Base-by-base conservation (phyloP, 2,888 invertebrate genomes). In the Aspidiotus destructor region DNA sequence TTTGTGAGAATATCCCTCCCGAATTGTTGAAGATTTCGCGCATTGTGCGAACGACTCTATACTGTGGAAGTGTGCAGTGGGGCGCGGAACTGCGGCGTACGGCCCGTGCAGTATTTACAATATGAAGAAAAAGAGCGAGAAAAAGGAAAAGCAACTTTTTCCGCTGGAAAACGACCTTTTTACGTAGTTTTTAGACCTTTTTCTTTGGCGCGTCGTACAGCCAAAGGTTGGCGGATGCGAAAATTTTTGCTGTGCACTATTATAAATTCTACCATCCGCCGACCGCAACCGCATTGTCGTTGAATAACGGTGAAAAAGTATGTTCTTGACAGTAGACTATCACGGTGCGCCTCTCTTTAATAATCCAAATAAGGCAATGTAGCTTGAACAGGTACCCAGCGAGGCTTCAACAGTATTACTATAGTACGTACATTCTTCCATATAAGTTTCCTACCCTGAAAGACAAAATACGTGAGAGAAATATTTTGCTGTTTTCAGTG, bases 311-410 rank as follows among this genome's bases (percentile, higher is more conserved):
- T 28, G 28, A 28, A 48, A 48, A 48, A n/a, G 48, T 48, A 48
- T 48, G 48, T 48, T 48, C n/a, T 48, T 48, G 48, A 48, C 48
- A 48, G 48, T 48, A 28, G 28, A 28, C 28, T 28, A 48, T 48
- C 48, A n/a, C 48, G n/a, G n/a, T 48, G 28, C n/a, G 48, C n/a
- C 11, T 48, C 48, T 48, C 48, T 48, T 48, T 48, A 48, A 48
- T 48, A 48, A 11, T 28, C 28, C 28, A 28, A 28, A 28, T 28
- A 28, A 28, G 28, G 28, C 28, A 28, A 28, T 28, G 28, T 28
- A 28, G 28, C 28, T 28, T 28, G 28, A 28, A 28, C 28, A 28
- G 28, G 28, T 28, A 28, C 28, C 28, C 28, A 28, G 28, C 28
- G 28, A 28, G 28, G 28, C 28, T 28, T 28, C 28, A 28, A 28